Conservation (phyloP, 2,888 invertebrate species). For the Lasioglossum oenotherae region DNA sequence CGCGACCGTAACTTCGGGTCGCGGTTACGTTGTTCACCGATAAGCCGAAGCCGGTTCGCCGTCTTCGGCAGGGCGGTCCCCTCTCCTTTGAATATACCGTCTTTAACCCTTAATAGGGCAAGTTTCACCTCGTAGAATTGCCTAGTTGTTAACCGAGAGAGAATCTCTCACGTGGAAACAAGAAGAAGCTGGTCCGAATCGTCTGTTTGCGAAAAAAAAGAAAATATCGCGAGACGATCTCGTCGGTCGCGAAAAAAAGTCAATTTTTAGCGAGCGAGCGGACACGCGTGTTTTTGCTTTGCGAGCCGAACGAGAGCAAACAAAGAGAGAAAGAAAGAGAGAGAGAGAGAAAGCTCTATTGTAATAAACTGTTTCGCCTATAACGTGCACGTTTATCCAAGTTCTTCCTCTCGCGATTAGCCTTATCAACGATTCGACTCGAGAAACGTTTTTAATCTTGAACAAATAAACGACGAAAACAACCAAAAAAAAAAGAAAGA, state of each 20-base stretch:
- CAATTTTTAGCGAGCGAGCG: slow-evolving; percentile 37
- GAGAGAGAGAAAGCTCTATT: background rate
- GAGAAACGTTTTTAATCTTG: slow-evolving; percentile 36
- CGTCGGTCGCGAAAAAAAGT: slow-evolving; percentile 31
- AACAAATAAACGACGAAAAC: slow-evolving; percentile 9
- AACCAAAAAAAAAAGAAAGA: background rate
- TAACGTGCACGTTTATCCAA: slow-evolving; percentile 57
- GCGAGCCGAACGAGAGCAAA: slow-evolving; percentile 6
- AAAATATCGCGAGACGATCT: background rate
- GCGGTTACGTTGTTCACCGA: background rate
- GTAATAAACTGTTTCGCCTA: slow-evolving; percentile 27
- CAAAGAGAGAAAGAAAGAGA: background rate
- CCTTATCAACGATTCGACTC: slow-evolving; percentile 43
- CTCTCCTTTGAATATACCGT: slow-evolving; percentile 8
- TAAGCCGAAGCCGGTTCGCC: background rate
- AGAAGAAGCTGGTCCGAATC: background rate
- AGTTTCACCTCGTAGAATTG: slow-evolving; percentile 27
- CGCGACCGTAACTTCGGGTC: background rate
- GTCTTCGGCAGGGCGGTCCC: background rate
- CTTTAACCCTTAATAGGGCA: slow-evolving; percentile 61
- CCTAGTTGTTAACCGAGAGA: slow-evolving; percentile 9
- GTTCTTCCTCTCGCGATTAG: slow-evolving; percentile 57
- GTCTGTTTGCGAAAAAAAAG: background rate
- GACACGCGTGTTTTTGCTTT: background rate
- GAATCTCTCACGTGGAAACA: background rate